Evolutionary conservation across 2,797 vertebrate species (phyloP).

Genomic region (Heliangelus exortis): DNA sequence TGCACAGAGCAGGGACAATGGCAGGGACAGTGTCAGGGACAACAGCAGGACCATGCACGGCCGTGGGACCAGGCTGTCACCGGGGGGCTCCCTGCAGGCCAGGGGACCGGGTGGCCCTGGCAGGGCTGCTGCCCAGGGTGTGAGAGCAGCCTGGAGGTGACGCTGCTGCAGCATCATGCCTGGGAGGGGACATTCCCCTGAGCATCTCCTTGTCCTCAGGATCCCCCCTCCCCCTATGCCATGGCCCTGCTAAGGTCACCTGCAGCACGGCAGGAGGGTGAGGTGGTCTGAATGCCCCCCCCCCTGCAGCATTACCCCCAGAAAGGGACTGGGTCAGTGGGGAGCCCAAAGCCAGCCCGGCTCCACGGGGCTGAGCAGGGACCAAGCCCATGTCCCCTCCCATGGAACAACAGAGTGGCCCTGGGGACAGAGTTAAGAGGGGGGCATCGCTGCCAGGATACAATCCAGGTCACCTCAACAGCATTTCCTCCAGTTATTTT

Average conservation of each 20-base stretch:
- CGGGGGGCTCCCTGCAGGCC: not conserved
- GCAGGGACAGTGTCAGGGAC: not conserved
- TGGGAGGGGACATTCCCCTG: not conserved
- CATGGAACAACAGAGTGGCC: not conserved
- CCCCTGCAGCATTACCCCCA: too few species aligned
- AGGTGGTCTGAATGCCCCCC: not conserved
- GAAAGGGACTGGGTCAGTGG: fast-evolving
- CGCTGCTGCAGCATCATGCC: not conserved
- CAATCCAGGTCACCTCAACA: fast-evolving
- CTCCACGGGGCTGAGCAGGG: fast-evolving
- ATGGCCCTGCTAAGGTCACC: not conserved
- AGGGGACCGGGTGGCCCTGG: not conserved
- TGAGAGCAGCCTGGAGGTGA: not conserved
- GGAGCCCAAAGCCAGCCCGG: fast-evolving
- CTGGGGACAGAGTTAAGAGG: not conserved
- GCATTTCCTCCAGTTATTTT: not conserved
- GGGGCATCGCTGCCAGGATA: not conserved
- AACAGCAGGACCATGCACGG: not conserved
- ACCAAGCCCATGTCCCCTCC: too few species aligned
- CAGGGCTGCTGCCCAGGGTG: not conserved
- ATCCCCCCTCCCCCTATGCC: not conserved
- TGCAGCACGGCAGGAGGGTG: not conserved
- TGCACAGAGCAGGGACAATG: not conserved
- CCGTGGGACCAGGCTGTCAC: too few species aligned
- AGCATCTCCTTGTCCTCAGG: not conserved